phyloP scores from a whole-genome alignment of 2,797 vertebrate species.

The Notolabrus celidotus region DNA sequence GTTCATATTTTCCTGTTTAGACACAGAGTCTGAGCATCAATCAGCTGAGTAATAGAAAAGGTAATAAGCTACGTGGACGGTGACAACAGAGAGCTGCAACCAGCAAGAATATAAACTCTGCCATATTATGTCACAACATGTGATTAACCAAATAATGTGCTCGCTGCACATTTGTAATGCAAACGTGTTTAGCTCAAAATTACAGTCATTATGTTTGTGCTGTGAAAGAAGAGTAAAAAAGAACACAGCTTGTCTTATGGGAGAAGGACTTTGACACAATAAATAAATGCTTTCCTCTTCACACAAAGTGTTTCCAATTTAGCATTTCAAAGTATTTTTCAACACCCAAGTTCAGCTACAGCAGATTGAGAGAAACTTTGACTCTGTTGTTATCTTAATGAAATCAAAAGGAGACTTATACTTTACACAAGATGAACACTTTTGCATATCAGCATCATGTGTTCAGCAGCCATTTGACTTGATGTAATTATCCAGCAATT shows the following conservation, averaged over 20 bases:
- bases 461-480: neutral
- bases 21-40: constrained; percentile 81
- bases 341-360: constrained; percentile 2
- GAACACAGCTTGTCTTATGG: neutral
- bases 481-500: neutral
- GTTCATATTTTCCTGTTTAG: constrained; percentile 83
- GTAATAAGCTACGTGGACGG: constrained; percentile 71
- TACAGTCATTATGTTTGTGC: constrained; percentile 14
- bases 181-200: constrained; percentile 31
- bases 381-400: neutral
- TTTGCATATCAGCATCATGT: neutral
- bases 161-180: constrained; percentile 32
- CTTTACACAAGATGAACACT: neutral
- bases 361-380: constrained; percentile 2
- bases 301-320: neutral
- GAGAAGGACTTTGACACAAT: neutral
- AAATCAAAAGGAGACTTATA: constrained; percentile 6
- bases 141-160: constrained; percentile 50
- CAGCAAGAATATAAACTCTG: constrained; percentile 71
- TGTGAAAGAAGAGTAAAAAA: constrained; percentile 8
- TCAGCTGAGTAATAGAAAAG: constrained; percentile 84
- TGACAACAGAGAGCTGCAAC: constrained; percentile 71
- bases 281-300: constrained; percentile 4
- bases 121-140: constrained; percentile 65
- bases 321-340: constrained; percentile 7